phyloP scores from a whole-genome alignment of 2,113 vertebrate genomes.

The Eurypyga helias region DNA sequence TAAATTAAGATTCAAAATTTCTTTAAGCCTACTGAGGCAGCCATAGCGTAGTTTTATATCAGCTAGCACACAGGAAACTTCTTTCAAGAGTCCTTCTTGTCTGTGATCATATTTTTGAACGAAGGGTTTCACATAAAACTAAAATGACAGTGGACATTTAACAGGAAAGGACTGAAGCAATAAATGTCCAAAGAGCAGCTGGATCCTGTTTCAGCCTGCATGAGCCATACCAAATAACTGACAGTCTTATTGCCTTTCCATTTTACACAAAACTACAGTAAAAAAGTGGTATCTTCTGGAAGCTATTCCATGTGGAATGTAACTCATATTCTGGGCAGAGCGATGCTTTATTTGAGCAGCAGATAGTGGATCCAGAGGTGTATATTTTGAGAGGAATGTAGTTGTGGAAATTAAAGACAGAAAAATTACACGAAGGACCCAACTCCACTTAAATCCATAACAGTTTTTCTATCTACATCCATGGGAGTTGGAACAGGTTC shows the following conservation, averaged over 20 bases:
- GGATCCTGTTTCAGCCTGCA: conserved; percentile 53
- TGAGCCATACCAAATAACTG: conserved; percentile 43
- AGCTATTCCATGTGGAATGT: conserved; percentile 24
- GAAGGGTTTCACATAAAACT: conserved; percentile 54
- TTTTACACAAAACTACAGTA: conserved; percentile 31
- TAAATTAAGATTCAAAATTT: conserved; percentile 34
- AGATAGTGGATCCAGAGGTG: neutral
- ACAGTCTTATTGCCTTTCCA: conserved; percentile 57
- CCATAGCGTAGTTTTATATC: neutral
- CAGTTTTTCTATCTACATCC: neutral
- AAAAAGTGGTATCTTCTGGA: conserved; percentile 35
- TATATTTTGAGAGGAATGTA: neutral
- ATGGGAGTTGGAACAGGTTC: neutral
- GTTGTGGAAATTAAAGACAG: conserved; percentile 39
- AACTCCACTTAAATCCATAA: neutral
- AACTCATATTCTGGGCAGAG: neutral
- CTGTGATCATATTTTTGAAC: conserved; percentile 33
- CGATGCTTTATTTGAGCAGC: neutral
- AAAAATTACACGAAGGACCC: neutral
- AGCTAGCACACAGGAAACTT: neutral
- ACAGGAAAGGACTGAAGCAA: conserved; percentile 54
- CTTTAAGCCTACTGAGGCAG: neutral
- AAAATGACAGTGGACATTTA: conserved; percentile 64
- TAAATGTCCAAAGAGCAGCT: conserved; percentile 68
- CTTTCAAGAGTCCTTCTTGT: conserved; percentile 7